Evolutionary conservation across 2,113 vertebrate genomes (phyloP), one percentile per base, ranked within the genome.

Genomic region (Asarcornis scutulata): DNA sequence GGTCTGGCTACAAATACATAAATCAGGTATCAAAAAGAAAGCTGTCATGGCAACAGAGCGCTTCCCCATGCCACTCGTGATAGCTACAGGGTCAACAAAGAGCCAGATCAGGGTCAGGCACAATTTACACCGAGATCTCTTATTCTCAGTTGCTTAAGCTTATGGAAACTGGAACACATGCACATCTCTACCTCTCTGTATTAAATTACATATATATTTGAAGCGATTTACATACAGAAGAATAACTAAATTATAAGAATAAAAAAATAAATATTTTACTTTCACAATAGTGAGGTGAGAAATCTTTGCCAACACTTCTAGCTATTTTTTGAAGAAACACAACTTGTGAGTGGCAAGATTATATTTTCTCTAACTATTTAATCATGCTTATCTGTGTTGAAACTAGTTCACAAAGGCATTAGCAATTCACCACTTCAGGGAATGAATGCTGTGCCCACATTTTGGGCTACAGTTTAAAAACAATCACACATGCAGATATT

Each of bases 401-500:
- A 86, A 83, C 13, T 29, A 67, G 26, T 16, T 86, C 59, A 68
- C 7, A 48, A 25, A 83, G 75, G 12, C 21, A 17, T 72, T 18
- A 68, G 44, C 31, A 83, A 29, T 66, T 73, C n/a, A 83, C 27
- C 21, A 77, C 27, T 46, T 60, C 23, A 55, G 7, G 23, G 9
- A 84, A 86, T 50, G 7, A 84, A 86, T 50, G 20, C n/a, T 40
- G n/a, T 48, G 20, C 36, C 36, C 3, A 2, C 0, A 0, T 62
- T 62, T 23, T 4, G 3, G 14, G 73, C 0, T 0, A 74, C 25
- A 60, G 6, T 59, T 64, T 16, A 6, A 73, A 79, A 79, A 79
- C 78, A 91, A 5, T 17, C 29, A 46, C 2, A 18, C 34, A 52
- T 52, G 32, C 34, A 69, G 46, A 58, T 60, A 83, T 6, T 11